These are phyloP conservation scores for Meiosimyza decipiens DNA, from an alignment of 2,888 invertebrate species.

Conservation along the genomic window DNA sequence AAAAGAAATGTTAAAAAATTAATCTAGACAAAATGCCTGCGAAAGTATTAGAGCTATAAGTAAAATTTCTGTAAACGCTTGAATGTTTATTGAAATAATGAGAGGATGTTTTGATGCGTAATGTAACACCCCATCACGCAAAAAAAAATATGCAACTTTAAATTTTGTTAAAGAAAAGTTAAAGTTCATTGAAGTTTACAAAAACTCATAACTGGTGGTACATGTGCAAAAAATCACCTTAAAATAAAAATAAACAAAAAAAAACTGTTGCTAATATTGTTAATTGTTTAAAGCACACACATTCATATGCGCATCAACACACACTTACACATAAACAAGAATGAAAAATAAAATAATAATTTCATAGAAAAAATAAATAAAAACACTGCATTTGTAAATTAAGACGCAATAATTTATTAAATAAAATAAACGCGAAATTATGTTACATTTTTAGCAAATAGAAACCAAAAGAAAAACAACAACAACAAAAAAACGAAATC, in stretches of 20 bases:
- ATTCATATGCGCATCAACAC: no score
- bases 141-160: no score
- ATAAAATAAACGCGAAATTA: slow-evolving; percentile 13
- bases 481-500: slow-evolving; percentile 29
- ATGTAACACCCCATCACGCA: no score
- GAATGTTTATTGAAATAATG: slow-evolving; percentile 38
- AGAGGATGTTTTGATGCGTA: slow-evolving; percentile 41
- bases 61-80: background rate
- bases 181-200: no score
- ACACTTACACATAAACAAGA: slow-evolving; percentile 25
- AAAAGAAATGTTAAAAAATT: slow-evolving; percentile 31
- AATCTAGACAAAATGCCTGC: background rate
- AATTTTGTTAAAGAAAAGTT: no score
- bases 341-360: slow-evolving; percentile 27
- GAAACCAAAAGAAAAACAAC: slow-evolving; percentile 18
- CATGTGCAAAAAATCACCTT: no score
- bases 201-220: no score
- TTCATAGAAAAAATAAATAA: slow-evolving; percentile 16
- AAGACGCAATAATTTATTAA: slow-evolving; percentile 26
- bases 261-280: slow-evolving; percentile 32
- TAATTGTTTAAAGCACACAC: slow-evolving; percentile 33
- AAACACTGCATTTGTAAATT: slow-evolving; percentile 20
- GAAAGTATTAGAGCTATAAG: slow-evolving; percentile 15
- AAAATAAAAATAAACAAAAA: slow-evolving; percentile 8
- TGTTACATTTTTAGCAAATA: slow-evolving; percentile 24